Evolutionary conservation across 2,888 invertebrate genomes (phyloP).

Genomic region (Amiota communis): DNA sequence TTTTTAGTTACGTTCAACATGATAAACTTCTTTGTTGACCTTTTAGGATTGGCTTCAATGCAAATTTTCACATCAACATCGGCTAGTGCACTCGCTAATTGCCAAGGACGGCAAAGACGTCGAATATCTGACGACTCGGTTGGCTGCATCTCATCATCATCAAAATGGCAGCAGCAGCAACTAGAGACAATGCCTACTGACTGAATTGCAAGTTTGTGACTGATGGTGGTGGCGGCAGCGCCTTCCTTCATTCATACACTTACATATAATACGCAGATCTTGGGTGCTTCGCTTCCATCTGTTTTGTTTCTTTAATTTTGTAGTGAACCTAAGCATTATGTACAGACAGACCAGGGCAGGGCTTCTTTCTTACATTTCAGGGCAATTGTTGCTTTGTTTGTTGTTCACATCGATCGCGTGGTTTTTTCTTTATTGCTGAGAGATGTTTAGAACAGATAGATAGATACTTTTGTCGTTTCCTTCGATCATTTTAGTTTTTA

Average conservation of each 20-base stretch:
- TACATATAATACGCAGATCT: neutral
- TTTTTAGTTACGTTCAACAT: too few relatives aligned
- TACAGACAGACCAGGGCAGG: neutral
- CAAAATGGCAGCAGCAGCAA: neutral
- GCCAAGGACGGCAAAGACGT: constrained; percentile 28
- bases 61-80: constrained; percentile 23
- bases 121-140: neutral
- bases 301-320: constrained; percentile 3
- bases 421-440: constrained; percentile 16
- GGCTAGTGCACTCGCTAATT: constrained; percentile 33
- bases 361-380: neutral
- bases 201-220: neutral
- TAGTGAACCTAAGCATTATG: neutral
- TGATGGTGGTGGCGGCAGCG: neutral
- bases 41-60: neutral
- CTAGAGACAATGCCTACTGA: constrained; percentile 10
- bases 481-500: too few relatives aligned
- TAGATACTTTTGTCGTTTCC: too few relatives aligned
- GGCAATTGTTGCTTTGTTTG: too few relatives aligned
- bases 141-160: constrained; percentile 15
- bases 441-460: neutral
- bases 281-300: constrained; percentile 5
- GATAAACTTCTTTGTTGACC: neutral
- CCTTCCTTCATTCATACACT: neutral
- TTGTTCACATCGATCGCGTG: neutral